Evolutionary conservation across 2,797 vertebrate species (phyloP).

Genomic region (Spizella passerina): DNA sequence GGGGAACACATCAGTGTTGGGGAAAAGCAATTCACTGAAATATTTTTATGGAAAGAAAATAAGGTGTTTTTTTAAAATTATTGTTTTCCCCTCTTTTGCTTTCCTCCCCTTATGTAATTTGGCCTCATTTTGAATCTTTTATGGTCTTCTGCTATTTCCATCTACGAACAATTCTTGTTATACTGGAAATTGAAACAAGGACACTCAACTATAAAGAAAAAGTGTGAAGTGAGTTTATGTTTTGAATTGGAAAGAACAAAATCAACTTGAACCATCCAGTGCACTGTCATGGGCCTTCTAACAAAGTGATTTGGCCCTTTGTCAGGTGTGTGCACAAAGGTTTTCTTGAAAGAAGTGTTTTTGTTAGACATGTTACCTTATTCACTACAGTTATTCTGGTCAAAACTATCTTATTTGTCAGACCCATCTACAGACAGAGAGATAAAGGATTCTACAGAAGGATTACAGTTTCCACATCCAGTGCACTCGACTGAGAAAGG

Average conservation of each 20-base stretch:
- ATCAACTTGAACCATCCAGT: not conserved
- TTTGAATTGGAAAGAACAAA: not conserved
- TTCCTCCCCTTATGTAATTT: not conserved
- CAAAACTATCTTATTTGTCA: not conserved
- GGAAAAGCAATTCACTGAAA: not conserved
- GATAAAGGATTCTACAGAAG: not conserved
- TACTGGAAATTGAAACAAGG: not conserved
- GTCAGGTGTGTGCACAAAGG: not conserved
- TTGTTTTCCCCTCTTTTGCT: not conserved
- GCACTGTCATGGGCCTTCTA: not conserved
- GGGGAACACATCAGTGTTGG: not conserved
- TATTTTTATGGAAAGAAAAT: not conserved
- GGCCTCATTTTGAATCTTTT: not conserved
- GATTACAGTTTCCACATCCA: not conserved
- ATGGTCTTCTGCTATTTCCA: not conserved
- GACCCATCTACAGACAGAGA: not conserved
- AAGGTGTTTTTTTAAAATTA: rapidly evolving
- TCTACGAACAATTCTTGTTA: not conserved
- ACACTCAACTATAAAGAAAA: not conserved
- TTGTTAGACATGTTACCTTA: not conserved
- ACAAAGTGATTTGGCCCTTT: not conserved
- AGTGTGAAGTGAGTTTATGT: not conserved
- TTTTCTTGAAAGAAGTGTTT: not conserved
- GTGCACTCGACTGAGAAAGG: rapidly evolving
- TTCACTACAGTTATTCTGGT: not conserved